Percentiles rank a stretch among this genome's conserved stretches.
phyloP scores from a whole-genome alignment of 2,888 invertebrate genomes.

The Leptinotarsa haldemani region DNA sequence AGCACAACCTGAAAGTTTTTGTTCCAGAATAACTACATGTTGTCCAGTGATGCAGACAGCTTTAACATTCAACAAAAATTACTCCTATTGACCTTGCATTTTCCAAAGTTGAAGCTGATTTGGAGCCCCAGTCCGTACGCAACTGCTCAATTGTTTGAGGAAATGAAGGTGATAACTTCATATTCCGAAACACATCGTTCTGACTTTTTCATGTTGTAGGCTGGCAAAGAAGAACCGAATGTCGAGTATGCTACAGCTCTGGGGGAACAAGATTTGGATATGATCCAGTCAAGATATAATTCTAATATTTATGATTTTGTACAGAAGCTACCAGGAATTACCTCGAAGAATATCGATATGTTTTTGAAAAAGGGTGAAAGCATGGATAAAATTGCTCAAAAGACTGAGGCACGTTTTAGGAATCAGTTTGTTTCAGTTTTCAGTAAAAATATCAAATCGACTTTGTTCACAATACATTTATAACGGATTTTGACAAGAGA shows the following conservation, averaged over 20 bases:
- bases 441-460: background rate
- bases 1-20: constrained; percentile 6
- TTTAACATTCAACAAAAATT: constrained; percentile 86
- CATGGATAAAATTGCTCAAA: constrained; percentile 58
- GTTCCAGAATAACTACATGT: constrained; percentile 80
- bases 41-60: constrained; percentile 80
- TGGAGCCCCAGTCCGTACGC: constrained; percentile 98
- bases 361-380: constrained; percentile 79
- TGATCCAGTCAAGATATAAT: constrained; percentile 70
- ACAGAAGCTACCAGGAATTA: constrained; percentile 91
- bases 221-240: constrained; percentile 85
- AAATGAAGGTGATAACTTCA: constrained; percentile 78
- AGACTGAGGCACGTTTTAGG: constrained; percentile 50
- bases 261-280: constrained; percentile 71
- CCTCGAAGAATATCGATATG: constrained; percentile 83
- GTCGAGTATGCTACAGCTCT: constrained; percentile 77
- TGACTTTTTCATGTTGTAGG: constrained; percentile 66
- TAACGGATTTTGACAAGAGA: too few species aligned
- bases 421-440: constrained; percentile 1
- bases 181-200: constrained; percentile 8
- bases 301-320: constrained; percentile 73
- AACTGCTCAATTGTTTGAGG: constrained; percentile 95
- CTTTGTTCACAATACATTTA: too few species aligned
- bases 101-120: constrained; percentile 90
- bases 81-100: constrained; percentile 93